phyloP scores from a whole-genome alignment of 2,888 invertebrate genomes.

The Drosophila ustulata region DNA sequence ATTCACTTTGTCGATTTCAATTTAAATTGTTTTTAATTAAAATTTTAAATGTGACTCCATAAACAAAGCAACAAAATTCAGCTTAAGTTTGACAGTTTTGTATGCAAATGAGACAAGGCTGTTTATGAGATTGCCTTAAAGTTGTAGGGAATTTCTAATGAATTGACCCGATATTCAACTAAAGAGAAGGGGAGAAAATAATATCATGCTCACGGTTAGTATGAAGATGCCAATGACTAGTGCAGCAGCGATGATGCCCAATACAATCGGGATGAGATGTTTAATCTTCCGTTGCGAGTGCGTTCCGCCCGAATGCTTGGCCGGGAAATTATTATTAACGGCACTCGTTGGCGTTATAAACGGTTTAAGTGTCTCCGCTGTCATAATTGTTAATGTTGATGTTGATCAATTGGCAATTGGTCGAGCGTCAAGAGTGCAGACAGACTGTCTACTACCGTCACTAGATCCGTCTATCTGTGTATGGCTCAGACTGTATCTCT shows the following conservation, averaged over 20 bases:
- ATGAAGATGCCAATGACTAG: slow-evolving; percentile 75
- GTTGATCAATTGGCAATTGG: slow-evolving; percentile 43
- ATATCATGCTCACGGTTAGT: slow-evolving; percentile 76
- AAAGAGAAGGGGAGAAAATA: background rate
- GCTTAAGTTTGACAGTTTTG: slow-evolving; percentile 25
- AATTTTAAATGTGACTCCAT: slow-evolving; percentile 45
- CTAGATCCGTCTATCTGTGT: slow-evolving; percentile 34
- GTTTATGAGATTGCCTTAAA: slow-evolving; percentile 3
- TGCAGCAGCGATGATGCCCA: slow-evolving; percentile 70
- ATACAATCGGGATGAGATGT: slow-evolving; percentile 71
- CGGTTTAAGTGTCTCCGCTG: slow-evolving; percentile 84
- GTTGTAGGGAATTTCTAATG: background rate
- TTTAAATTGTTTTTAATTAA: slow-evolving; percentile 45
- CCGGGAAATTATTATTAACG: slow-evolving; percentile 76
- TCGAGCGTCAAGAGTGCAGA: slow-evolving; percentile 27
- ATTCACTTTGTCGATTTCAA: slow-evolving; percentile 47
- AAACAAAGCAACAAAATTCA: slow-evolving; percentile 13
- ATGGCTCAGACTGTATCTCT: background rate
- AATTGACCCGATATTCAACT: background rate
- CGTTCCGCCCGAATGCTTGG: slow-evolving; percentile 65
- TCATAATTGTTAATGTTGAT: slow-evolving; percentile 73
- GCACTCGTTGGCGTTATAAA: slow-evolving; percentile 82
- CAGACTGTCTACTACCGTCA: slow-evolving; percentile 35
- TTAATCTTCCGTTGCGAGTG: slow-evolving; percentile 63
- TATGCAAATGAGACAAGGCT: slow-evolving; percentile 20